These are phyloP conservation scores for Cryptus viduatorius DNA, from an alignment of 2,888 invertebrate species.

Conservation along the genomic window DNA sequence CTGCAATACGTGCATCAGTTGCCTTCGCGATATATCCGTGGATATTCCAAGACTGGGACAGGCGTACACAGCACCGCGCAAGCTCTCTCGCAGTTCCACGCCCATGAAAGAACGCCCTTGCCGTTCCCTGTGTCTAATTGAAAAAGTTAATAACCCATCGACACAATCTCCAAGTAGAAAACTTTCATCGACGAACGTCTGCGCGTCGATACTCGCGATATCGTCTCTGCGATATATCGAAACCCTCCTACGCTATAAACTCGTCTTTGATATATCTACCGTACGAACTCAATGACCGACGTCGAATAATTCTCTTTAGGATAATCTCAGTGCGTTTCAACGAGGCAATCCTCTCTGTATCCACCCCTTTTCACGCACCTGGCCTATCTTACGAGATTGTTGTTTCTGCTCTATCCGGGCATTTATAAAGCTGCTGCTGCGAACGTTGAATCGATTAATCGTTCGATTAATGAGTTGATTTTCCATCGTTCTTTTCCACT, in stretches of 20 bases:
- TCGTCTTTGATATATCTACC: not conserved
- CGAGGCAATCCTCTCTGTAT: conserved; percentile 49
- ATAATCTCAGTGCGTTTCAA: conserved; percentile 62
- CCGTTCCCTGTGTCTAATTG: conserved; percentile 70
- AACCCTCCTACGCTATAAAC: not conserved
- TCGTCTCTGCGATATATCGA: not conserved
- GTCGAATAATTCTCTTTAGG: conserved; percentile 47
- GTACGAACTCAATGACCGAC: conserved; percentile 56
- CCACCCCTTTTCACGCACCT: conserved; percentile 62
- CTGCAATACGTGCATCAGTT: not conserved
- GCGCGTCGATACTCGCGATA: not conserved
- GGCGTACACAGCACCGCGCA: not conserved
- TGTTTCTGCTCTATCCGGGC: conserved; percentile 32
- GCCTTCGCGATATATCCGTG: not conserved
- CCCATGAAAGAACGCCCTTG: conserved; percentile 65
- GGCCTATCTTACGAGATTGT: conserved; percentile 39
- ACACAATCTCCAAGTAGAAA: not conserved
- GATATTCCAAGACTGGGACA: conserved; percentile 6
- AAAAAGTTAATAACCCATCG: conserved; percentile 78
- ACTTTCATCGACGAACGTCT: not conserved
- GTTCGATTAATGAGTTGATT: conserved; percentile 77
- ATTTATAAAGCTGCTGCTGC: conserved; percentile 9
- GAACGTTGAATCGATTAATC: conserved; percentile 77
- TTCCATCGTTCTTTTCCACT: conserved; percentile 68
- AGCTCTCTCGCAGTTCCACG: conserved; percentile 47